Conservation (phyloP, 2,888 invertebrate species). For the Selenia dentaria region DNA sequence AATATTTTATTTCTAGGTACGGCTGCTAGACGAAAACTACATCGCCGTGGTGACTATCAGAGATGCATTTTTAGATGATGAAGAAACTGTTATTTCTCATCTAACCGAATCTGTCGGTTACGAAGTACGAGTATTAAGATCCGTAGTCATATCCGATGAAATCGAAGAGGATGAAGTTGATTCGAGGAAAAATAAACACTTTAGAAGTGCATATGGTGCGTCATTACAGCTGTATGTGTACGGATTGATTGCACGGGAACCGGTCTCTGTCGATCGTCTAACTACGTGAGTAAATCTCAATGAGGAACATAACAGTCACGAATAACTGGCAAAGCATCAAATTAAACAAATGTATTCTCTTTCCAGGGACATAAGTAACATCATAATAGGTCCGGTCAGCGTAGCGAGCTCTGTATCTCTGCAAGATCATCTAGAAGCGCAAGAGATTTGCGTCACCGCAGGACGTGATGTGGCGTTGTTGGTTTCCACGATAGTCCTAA, state of each 20-base stretch:
- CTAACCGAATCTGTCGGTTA: conserved; percentile 63
- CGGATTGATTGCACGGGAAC: conserved; percentile 60
- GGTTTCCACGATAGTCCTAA: conserved; percentile 68
- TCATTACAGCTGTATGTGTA: conserved; percentile 66
- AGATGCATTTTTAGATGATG: conserved; percentile 69
- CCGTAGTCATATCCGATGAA: conserved; percentile 61
- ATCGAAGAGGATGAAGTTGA: conserved; percentile 30
- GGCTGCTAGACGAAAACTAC: conserved; percentile 62
- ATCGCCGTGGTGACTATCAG: conserved; percentile 69
- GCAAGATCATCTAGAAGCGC: conserved; percentile 68
- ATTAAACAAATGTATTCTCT: conserved; percentile 18
- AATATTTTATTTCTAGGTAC: conserved; percentile 64
- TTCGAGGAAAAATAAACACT: conserved; percentile 43
- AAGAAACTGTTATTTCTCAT: conserved; percentile 50
- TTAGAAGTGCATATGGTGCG: conserved; percentile 39
- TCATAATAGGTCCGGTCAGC: conserved; percentile 46
- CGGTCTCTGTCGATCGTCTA: conserved; percentile 57
- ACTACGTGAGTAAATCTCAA: conserved; percentile 48
- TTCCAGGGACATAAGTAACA: conserved; percentile 67
- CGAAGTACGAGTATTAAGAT: conserved; percentile 66
- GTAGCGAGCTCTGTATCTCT: conserved; percentile 60
- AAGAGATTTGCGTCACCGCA: conserved; percentile 50
- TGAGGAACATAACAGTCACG: neutral
- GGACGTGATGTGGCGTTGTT: conserved; percentile 66
- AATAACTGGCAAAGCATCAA: neutral